Evolutionary conservation across 2,797 vertebrate species (phyloP), one percentile per base, ranked within the genome.

Genomic region (Babyrousa celebensis): DNA sequence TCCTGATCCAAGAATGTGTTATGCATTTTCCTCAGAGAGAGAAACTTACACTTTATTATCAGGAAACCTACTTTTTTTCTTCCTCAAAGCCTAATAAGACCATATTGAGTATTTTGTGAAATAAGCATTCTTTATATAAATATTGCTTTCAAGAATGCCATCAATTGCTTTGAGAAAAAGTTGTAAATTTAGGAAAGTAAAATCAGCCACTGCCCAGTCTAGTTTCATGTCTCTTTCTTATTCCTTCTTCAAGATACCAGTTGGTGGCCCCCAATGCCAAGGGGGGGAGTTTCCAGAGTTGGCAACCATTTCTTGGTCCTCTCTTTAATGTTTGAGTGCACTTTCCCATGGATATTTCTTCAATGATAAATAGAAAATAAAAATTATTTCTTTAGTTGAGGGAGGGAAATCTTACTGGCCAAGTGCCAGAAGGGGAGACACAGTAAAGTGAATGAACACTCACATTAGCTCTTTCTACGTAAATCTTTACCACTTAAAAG

Each of bases 31-130:
- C 25, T 85, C 15, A 27, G 1, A 78, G 29, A 94, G 20, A 94
- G 20, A 63, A 54, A 17, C 1, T 68, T 85, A 48, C 27, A 5
- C 3, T 95, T 87, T 85, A 84, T 86, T 84, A 74, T 27, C 11
- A 87, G 72, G 32, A 94, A 97, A 92, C 1, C 4, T 17, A 43
- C 78, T n/a, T 74, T 87, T 93, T 63, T 65, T 20, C 2, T 43
- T 67, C 9, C 23, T 18, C 2, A 52, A 40, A 86, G 4, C 21
- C 54, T 94, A 70, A 67, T 60, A 58, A 27, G 6, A 79, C 36
- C 60, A 27, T 80, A 7, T 48, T 94, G 17, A 32, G 48, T 74
- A 65, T 68, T 92, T 2, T 54, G 29, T 85, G 29, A 62, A 85
- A 6, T 11, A 87, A 77, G 9, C 1, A 27, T 63, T 93, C 15